These are phyloP conservation scores for Peribatodes rhomboidaria DNA, from an alignment of 2,888 invertebrate species.

Conservation along the genomic window DNA sequence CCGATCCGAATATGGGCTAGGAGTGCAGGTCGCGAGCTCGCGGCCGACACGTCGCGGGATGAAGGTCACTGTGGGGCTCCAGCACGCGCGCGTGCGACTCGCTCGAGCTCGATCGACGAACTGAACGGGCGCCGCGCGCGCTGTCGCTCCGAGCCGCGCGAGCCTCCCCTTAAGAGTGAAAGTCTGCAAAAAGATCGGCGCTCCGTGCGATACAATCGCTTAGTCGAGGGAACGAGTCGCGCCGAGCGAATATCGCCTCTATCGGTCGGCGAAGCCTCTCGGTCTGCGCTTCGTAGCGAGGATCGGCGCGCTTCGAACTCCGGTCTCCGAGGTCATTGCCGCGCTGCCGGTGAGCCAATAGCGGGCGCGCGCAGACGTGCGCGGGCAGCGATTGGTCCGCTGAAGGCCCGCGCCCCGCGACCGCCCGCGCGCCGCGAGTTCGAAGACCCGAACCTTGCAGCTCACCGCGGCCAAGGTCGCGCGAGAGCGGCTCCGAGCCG, in stretches of 20 bases:
- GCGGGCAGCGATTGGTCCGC: conserved; percentile 80
- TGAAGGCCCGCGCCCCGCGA: conserved; percentile 75
- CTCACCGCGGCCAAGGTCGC: conserved; percentile 93
- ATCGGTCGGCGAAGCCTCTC: conserved; percentile 82
- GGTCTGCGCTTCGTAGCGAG: conserved; percentile 84
- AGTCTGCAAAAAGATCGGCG: conserved; percentile 86
- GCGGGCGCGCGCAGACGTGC: conserved; percentile 79
- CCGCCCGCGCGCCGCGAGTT: conserved; percentile 83
- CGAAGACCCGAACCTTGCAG: conserved; percentile 95
- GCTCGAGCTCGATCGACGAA: conserved; percentile 87
- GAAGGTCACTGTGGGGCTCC: conserved; percentile 77
- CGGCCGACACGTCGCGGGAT: conserved; percentile 76
- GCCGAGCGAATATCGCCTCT: conserved; percentile 83
- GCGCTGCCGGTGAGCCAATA: conserved; percentile 86
- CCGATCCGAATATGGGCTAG: conserved; percentile 74
- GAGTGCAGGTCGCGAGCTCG: conserved; percentile 73
- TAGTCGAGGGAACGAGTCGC: conserved; percentile 65
- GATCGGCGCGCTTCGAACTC: conserved; percentile 93
- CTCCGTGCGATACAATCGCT: conserved; percentile 84
- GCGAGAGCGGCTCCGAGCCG: conserved; percentile 82
- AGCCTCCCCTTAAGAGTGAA: conserved; percentile 85
- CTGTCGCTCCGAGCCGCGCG: conserved; percentile 74
- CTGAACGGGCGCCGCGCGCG: conserved; percentile 82
- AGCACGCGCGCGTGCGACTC: conserved; percentile 82
- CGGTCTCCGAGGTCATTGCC: conserved; percentile 95